Evolutionary conservation across 2,888 invertebrate genomes (phyloP).

Genomic region (Platycheirus albimanus): DNA sequence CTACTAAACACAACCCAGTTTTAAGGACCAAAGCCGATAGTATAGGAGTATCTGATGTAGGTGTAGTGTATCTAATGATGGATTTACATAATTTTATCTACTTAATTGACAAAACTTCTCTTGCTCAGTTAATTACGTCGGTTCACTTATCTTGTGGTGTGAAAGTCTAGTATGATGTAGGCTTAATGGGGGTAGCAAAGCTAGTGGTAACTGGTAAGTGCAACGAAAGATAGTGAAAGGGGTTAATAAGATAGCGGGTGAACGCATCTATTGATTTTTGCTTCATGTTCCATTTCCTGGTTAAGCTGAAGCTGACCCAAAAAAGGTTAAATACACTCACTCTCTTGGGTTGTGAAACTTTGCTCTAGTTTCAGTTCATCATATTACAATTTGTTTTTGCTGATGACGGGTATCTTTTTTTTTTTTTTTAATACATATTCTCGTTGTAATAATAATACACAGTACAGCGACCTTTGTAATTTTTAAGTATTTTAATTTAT

Average conservation of each 20-base stretch:
- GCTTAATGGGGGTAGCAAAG: neutral
- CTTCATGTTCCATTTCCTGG: slow-evolving; percentile 56
- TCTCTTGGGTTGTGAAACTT: slow-evolving; percentile 18
- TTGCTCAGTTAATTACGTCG: slow-evolving; percentile 47
- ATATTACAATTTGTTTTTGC: neutral
- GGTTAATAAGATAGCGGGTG: slow-evolving; percentile 67
- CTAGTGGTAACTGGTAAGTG: neutral
- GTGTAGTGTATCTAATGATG: slow-evolving; percentile 28
- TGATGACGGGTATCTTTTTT: too few relatives aligned
- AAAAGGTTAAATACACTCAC: slow-evolving; percentile 26
- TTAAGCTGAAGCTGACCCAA: slow-evolving; percentile 47
- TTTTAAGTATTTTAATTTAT: neutral
- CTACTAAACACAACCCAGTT: slow-evolving; percentile 52
- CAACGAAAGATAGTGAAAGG: slow-evolving; percentile 32
- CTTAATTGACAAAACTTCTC: slow-evolving; percentile 45
- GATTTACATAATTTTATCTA: slow-evolving; percentile 55
- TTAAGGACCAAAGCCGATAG: neutral
- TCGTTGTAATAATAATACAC: neutral
- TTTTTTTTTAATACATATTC: neutral
- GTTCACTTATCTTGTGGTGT: slow-evolving; percentile 23
- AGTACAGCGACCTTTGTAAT: neutral
- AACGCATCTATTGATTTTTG: slow-evolving; percentile 69
- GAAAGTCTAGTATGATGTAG: slow-evolving; percentile 15
- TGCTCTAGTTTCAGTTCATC: slow-evolving; percentile 25
- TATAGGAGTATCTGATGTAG: neutral